Evolutionary conservation across 2,888 invertebrate species (phyloP).

Genomic region (Patella caerulea): DNA sequence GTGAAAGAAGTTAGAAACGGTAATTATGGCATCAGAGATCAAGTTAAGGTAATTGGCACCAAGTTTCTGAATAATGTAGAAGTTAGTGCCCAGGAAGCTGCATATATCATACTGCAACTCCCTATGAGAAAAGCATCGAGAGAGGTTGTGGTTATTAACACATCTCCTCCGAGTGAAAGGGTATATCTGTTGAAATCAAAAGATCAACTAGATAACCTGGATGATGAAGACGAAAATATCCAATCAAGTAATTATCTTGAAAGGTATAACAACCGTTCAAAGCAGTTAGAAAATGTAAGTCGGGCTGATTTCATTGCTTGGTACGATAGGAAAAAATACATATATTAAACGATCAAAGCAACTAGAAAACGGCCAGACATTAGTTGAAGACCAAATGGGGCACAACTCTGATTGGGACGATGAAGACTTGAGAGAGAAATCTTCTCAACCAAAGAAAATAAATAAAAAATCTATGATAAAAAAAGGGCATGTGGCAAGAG

Average conservation of each 20-base stretch:
- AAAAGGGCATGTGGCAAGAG: conserved; percentile 8
- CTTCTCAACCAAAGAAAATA: conserved; percentile 28
- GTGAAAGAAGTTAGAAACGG: conserved; percentile 38
- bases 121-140: conserved; percentile 42
- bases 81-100: conserved; percentile 56
- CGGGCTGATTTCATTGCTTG: conserved; percentile 38
- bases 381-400: no score
- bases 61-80: conserved; percentile 30
- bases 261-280: conserved; percentile 37
- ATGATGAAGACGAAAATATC: conserved; percentile 25
- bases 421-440: conserved; percentile 13
- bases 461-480: conserved; percentile 17
- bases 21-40: conserved; percentile 21
- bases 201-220: no score
- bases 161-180: conserved; percentile 13
- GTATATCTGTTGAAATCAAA: no score
- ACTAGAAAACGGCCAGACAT: not conserved
- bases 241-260: conserved; percentile 32
- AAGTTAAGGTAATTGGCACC: conserved; percentile 21
- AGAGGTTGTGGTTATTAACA: conserved; percentile 44
- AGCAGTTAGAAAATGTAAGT: conserved; percentile 22
- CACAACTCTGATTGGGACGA: conserved; percentile 21
- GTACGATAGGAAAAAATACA: conserved; percentile 20
- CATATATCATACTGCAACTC: conserved; percentile 43
- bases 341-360: not conserved